phyloP scores from a whole-genome alignment of 2,797 vertebrate genomes.

The Mionectes olivaceus region DNA sequence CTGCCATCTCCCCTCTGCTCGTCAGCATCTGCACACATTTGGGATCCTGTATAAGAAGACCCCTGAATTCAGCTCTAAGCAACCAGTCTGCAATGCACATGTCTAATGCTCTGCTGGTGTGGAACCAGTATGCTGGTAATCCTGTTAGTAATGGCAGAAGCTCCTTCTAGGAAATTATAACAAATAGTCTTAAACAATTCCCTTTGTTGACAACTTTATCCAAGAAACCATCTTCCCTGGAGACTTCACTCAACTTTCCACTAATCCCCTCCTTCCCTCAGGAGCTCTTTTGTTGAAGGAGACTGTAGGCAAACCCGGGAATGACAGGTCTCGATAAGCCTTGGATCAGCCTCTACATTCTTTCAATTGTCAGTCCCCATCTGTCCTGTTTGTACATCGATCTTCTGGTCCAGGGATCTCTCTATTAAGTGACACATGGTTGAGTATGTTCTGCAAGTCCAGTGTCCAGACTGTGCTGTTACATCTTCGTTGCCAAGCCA shows the following conservation, averaged over 20 bases:
- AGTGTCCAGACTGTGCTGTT: conserved; percentile 13
- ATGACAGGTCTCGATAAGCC: conserved; percentile 60
- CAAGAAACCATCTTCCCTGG: conserved; percentile 74
- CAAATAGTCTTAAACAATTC: conserved; percentile 74
- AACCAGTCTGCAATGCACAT: conserved; percentile 38
- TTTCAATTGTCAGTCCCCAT: conserved; percentile 64
- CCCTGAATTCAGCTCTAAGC: conserved; percentile 56
- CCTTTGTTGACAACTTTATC: conserved; percentile 77
- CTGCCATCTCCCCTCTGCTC: conserved; percentile 31
- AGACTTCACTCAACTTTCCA: conserved; percentile 73
- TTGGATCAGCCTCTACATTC: conserved; percentile 55
- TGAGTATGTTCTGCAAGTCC: conserved; percentile 39
- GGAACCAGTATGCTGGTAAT: conserved; percentile 64
- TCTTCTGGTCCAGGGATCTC: conserved; percentile 60
- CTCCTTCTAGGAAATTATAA: conserved; percentile 63
- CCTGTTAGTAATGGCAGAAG: conserved; percentile 67
- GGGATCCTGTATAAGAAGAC: conserved; percentile 27
- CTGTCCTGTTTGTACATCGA: conserved; percentile 65
- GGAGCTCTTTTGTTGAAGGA: conserved; percentile 72
- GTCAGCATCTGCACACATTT: conserved; percentile 51
- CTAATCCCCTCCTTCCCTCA: conserved; percentile 72
- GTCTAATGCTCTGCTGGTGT: conserved; percentile 53
- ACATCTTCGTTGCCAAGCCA: conserved; percentile 41
- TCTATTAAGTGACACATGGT: conserved; percentile 59
- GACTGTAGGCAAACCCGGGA: conserved; percentile 64